These are phyloP conservation scores for Lepidochrysops patricia DNA, from an alignment of 2,888 invertebrate species.

Conservation along the genomic window DNA sequence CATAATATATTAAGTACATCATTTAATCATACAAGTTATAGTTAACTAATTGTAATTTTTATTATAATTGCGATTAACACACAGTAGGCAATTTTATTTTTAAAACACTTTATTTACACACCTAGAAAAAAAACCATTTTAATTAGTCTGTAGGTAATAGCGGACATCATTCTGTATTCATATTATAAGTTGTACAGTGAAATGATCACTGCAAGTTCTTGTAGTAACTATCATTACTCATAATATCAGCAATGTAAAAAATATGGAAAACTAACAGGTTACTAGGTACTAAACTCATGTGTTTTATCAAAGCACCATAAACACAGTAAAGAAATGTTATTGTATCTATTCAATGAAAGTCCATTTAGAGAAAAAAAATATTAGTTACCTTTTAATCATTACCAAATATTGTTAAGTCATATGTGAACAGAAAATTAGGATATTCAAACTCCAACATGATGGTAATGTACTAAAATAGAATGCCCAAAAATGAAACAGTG, in stretches of 20 bases:
- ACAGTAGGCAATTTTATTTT: not conserved
- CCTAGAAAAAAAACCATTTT: not conserved
- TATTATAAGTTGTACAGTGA: not conserved
- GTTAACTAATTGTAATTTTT: not conserved
- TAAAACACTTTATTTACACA: not conserved
- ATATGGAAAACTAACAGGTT: not conserved
- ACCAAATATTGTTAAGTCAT: slow-evolving; percentile 41
- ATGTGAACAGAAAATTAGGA: slow-evolving; percentile 56
- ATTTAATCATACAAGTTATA: not conserved
- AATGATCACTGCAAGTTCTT: not conserved
- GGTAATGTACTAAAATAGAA: slow-evolving; percentile 73
- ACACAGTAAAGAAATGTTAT: slow-evolving; percentile 10
- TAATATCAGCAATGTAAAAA: not conserved
- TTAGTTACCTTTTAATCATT: slow-evolving; percentile 45
- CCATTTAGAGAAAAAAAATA: slow-evolving; percentile 15
- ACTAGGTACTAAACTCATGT: not conserved
- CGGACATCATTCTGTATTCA: not conserved
- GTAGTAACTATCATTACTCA: not conserved
- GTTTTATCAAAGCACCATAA: slow-evolving; percentile 5
- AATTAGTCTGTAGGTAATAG: no score
- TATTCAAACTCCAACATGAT: slow-evolving; percentile 65
- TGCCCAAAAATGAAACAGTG: slow-evolving; percentile 66
- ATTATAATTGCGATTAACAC: no score
- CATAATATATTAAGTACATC: no score
- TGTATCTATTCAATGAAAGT: slow-evolving; percentile 13